These are phyloP conservation scores for Grus americana DNA, from an alignment of 2,113 vertebrate genomes.

Conservation along the genomic window DNA sequence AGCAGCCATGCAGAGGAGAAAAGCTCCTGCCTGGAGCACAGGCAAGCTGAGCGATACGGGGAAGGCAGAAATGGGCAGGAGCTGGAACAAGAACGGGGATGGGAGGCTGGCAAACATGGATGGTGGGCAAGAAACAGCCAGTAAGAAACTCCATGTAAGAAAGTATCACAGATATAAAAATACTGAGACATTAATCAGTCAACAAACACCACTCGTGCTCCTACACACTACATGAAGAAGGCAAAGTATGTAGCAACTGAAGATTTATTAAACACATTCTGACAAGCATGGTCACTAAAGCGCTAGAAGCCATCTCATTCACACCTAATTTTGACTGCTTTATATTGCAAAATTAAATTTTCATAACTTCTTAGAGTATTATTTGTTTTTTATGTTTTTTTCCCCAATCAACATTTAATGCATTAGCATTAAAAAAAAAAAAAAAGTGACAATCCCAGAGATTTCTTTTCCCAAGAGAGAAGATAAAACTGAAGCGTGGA, in stretches of 20 bases:
- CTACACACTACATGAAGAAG: not conserved
- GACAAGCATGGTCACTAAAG: not conserved
- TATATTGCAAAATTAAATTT: not conserved
- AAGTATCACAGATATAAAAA: not conserved
- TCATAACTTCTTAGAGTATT: not conserved
- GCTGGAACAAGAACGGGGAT: not conserved
- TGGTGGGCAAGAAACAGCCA: not conserved
- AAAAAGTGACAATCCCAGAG: not conserved
- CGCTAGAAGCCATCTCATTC: not conserved
- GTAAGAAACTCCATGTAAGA: not conserved
- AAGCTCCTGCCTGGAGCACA: not conserved
- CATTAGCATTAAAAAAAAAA: not conserved
- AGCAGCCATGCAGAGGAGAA: not conserved
- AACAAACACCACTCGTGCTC: not conserved
- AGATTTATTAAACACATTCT: not conserved
- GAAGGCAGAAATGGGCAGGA: not conserved
- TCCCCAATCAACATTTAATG: not conserved
- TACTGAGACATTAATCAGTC: not conserved
- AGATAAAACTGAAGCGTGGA: not conserved
- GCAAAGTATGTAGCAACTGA: not conserved
- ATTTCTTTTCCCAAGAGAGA: not conserved
- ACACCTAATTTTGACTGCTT: not conserved
- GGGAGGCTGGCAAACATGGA: not conserved
- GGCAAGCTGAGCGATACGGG: not conserved
- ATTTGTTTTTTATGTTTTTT: not conserved